phyloP scores from a whole-genome alignment of 37 sponge, comb jelly and placozoan species.

The Eunapius fragilis region DNA sequence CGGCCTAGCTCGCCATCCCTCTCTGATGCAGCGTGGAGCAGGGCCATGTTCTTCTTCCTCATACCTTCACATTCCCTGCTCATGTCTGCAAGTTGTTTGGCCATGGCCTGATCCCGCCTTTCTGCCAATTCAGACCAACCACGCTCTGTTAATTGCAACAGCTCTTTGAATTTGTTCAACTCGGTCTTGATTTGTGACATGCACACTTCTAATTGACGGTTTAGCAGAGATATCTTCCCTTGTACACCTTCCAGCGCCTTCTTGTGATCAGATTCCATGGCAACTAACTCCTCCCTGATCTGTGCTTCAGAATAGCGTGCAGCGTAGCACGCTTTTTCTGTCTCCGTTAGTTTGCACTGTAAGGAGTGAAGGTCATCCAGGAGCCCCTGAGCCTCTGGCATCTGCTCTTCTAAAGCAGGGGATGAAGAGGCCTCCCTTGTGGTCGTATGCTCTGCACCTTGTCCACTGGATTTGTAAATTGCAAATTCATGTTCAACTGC shows the following conservation, averaged over 20 bases:
- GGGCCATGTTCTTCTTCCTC: not conserved
- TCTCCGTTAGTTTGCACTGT: not conserved
- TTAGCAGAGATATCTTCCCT: not conserved
- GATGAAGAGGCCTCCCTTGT: not conserved
- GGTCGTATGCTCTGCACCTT: too few species aligned
- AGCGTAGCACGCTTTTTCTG: not conserved
- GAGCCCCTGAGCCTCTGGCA: not conserved
- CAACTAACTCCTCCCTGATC: not conserved
- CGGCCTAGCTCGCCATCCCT: not conserved
- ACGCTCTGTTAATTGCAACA: not conserved
- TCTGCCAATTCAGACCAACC: not conserved
- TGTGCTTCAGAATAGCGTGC: not conserved
- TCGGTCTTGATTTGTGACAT: not conserved
- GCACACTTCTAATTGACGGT: not conserved
- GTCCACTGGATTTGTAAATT: not conserved
- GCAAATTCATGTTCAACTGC: conserved; percentile 36
- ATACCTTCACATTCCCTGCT: not conserved
- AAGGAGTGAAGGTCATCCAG: not conserved
- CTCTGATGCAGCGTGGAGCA: not conserved
- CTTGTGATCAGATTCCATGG: not conserved
- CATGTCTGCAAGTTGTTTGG: not conserved
- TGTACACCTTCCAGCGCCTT: not conserved
- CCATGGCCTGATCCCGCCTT: not conserved
- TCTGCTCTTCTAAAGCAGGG: not conserved
- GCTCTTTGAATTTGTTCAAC: not conserved